Conservation (phyloP, 2,888 invertebrate genomes). For the Drosophila monieri region DNA sequence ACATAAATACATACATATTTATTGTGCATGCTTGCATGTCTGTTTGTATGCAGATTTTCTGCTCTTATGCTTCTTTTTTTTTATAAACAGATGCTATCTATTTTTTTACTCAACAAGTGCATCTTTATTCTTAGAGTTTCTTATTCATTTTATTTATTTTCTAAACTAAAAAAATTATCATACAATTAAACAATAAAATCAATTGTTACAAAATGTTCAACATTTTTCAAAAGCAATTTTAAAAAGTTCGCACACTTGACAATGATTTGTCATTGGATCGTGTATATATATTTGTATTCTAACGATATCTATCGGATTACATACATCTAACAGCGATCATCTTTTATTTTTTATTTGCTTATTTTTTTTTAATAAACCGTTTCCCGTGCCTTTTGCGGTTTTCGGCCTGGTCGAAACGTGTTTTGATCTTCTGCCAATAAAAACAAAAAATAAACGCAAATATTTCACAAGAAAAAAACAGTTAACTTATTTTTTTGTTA, state of each 20-base stretch:
- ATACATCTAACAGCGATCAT: conserved; percentile 5
- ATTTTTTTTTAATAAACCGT: conserved; percentile 2
- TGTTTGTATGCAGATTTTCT: conserved; percentile 61
- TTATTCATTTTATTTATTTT: conserved; percentile 18
- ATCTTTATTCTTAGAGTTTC: conserved; percentile 2
- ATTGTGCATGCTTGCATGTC: conserved; percentile 32
- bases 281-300: not conserved
- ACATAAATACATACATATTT: conserved; percentile 11
- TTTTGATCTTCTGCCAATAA: conserved; percentile 32
- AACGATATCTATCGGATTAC: conserved; percentile 20
- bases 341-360: conserved; percentile 8
- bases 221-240: no score
- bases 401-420: conserved; percentile 24
- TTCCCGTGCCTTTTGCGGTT: conserved; percentile 16
- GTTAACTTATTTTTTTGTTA: conserved; percentile 60
- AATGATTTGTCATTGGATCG: conserved; percentile 16
- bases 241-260: conserved; percentile 63
- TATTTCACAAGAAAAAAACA: conserved; percentile 70
- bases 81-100: conserved; percentile 25
- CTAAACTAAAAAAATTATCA: not conserved
- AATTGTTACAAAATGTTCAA: not conserved
- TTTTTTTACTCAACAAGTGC: conserved; percentile 7
- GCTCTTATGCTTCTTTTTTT: conserved; percentile 25
- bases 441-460: conserved; percentile 22
- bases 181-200: conserved; percentile 7